These are phyloP conservation scores for Chloroclysta siterata DNA, from an alignment of 2,888 invertebrate species.

Conservation along the genomic window DNA sequence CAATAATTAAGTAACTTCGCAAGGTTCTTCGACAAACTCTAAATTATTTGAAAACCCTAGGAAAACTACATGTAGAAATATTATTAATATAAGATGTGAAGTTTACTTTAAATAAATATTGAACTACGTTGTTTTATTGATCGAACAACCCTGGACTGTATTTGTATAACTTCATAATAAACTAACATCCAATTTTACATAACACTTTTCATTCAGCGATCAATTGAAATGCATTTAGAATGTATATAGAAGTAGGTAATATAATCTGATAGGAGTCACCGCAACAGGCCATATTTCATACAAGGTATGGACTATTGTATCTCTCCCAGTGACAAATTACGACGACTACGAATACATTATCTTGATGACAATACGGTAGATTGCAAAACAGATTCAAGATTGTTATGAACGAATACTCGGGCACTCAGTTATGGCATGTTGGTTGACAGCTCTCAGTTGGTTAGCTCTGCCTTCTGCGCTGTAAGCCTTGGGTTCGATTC, in stretches of 20 bases:
- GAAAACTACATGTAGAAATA: too few species aligned
- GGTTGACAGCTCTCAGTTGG: too few species aligned
- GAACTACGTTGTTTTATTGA: too few species aligned
- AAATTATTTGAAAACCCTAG: too few species aligned
- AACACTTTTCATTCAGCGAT: conserved; percentile 17
- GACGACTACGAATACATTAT: conserved; percentile 48
- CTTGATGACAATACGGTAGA: conserved; percentile 52
- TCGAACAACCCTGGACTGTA: too few species aligned
- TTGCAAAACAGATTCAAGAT: conserved; percentile 48
- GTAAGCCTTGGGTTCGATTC: too few species aligned
- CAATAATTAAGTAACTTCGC: too few species aligned
- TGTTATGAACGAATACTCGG: conserved; percentile 40
- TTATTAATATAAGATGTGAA: too few species aligned
- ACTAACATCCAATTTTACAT: conserved; percentile 14
- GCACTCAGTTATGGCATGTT: conserved; percentile 1
- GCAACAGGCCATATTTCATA: conserved; percentile 63
- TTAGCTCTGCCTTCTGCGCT: too few species aligned
- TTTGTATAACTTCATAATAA: too few species aligned
- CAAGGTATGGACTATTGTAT: conserved; percentile 68
- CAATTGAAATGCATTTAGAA: conserved; percentile 40
- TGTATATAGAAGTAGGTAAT: conserved; percentile 34
- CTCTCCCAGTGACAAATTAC: conserved; percentile 65
- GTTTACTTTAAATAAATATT: too few species aligned
- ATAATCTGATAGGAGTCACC: conserved; percentile 51
- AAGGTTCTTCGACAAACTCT: too few species aligned